Conservation (phyloP, 2,113 vertebrate species). For the Atlantisia rogersi region DNA sequence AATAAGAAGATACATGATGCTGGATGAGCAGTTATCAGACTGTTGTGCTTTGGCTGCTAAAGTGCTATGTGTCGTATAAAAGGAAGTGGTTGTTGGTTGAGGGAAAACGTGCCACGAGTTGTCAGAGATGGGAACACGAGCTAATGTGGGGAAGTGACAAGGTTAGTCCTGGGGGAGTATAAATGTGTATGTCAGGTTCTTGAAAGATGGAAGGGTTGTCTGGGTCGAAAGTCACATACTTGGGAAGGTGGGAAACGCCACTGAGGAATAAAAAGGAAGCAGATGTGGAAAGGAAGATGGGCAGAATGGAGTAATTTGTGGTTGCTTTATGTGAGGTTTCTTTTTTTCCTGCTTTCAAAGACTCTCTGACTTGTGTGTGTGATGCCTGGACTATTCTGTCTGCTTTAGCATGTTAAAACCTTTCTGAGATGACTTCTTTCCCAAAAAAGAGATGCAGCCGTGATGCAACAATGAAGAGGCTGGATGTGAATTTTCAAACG, state of each 20-base stretch:
- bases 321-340: neutral
- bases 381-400: neutral
- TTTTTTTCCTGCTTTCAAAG: neutral
- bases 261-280: neutral
- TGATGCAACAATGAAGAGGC: neutral
- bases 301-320: neutral
- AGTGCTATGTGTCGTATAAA: neutral
- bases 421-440: neutral
- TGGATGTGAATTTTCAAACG: conserved; percentile 1
- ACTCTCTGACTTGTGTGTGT: neutral
- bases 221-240: neutral
- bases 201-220: neutral
- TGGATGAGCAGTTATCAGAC: neutral
- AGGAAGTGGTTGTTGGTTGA: neutral
- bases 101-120: neutral
- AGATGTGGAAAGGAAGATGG: neutral
- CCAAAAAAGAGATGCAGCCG: neutral
- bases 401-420: neutral
- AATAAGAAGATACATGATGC: neutral
- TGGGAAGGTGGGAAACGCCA: neutral
- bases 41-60: neutral
- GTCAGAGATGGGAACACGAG: neutral
- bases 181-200: neutral
- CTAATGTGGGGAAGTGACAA: neutral
- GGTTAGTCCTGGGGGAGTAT: neutral